A percentile compares a stretch with the other conserved stretches of the same genome.
These are phyloP conservation scores for Stenodera caucasica DNA, from an alignment of 2,888 invertebrate genomes.

Conservation along the genomic window DNA sequence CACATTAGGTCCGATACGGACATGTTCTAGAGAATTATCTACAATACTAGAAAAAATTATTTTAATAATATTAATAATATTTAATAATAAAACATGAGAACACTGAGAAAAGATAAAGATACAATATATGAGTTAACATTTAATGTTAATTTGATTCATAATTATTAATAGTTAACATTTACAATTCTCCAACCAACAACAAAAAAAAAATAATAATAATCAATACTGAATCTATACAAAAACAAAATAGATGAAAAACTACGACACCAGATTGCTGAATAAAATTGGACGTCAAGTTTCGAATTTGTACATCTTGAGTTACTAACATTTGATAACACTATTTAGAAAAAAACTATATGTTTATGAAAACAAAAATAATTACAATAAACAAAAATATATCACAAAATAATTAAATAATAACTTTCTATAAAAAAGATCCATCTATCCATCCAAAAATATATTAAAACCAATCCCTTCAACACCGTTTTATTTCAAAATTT, in stretches of 20 bases:
- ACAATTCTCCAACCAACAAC: slow-evolving; percentile 14
- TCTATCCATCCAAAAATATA: slow-evolving; percentile 11
- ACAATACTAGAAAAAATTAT: slow-evolving; percentile 36
- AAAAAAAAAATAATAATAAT: slow-evolving; percentile 12
- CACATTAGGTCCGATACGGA: slow-evolving; percentile 49
- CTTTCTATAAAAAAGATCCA: neutral
- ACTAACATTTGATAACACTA: too few species aligned
- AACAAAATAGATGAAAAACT: slow-evolving; percentile 24
- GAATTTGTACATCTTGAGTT: slow-evolving; percentile 32
- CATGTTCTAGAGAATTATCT: slow-evolving; percentile 44
- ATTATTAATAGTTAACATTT: slow-evolving; percentile 10
- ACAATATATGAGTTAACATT: slow-evolving; percentile 22
- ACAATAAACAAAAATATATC: slow-evolving; percentile 3
- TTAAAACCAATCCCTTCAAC: slow-evolving; percentile 15
- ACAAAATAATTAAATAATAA: slow-evolving; percentile 6
- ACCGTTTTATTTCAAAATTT: slow-evolving; percentile 12
- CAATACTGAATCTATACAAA: slow-evolving; percentile 27
- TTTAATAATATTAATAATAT: slow-evolving; percentile 22
- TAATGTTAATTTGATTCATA: slow-evolving; percentile 25
- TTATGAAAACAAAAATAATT: slow-evolving; percentile 8
- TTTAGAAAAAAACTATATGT: too few species aligned
- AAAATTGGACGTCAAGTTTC: slow-evolving; percentile 40
- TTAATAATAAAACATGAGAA: slow-evolving; percentile 18
- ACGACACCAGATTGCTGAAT: slow-evolving; percentile 18
- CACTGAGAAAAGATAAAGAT: neutral